These are phyloP conservation scores for Macaria notata DNA, from an alignment of 2,888 invertebrate genomes.

Conservation along the genomic window DNA sequence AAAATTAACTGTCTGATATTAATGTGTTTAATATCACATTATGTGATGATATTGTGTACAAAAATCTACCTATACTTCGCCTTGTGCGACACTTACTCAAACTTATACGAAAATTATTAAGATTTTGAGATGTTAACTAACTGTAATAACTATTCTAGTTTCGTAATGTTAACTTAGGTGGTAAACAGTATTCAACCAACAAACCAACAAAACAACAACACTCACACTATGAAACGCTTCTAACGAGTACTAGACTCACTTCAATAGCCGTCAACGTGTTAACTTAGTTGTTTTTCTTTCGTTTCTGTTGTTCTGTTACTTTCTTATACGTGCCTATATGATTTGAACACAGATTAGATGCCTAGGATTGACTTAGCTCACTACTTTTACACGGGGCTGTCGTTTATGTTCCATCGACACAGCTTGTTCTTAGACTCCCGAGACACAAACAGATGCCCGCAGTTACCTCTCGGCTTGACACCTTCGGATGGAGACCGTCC, in stretches of 20 bases:
- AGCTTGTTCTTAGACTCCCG: conserved; percentile 82
- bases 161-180: conserved; percentile 40
- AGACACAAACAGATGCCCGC: conserved; percentile 82
- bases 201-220: conserved; percentile 60
- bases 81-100: conserved; percentile 57
- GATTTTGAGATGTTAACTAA: conserved; percentile 34
- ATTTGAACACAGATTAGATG: conserved; percentile 78
- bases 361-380: conserved; percentile 80
- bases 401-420: conserved; percentile 80
- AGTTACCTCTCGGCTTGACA: conserved; percentile 82
- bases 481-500: conserved; percentile 63
- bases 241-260: conserved; percentile 76
- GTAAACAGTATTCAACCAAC: conserved; percentile 38
- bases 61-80: conserved; percentile 48
- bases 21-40: conserved; percentile 48
- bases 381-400: conserved; percentile 80
- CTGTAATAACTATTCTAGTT: conserved; percentile 39
- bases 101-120: conserved; percentile 36
- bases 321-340: conserved; percentile 76
- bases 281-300: conserved; percentile 71
- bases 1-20: conserved; percentile 36
- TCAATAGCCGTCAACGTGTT: conserved; percentile 76
- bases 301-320: conserved; percentile 58
- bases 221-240: conserved; percentile 74
- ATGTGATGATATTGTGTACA: conserved; percentile 36